These are phyloP conservation scores for Papilio demoleus DNA, from an alignment of 2,888 invertebrate genomes.

Conservation along the genomic window DNA sequence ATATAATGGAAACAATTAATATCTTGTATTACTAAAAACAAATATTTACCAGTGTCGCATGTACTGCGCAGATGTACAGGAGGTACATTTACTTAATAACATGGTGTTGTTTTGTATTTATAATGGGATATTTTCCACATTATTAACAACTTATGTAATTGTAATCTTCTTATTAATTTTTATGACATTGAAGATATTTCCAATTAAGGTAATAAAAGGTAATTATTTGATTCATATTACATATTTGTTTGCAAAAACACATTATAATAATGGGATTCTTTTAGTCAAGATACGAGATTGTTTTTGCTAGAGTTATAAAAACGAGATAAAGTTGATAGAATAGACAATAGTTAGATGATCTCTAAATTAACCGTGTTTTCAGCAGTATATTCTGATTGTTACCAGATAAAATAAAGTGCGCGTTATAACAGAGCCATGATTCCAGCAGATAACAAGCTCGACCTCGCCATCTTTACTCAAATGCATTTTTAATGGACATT, in stretches of 20 bases:
- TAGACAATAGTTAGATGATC: neutral
- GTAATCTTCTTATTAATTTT: constrained; percentile 27
- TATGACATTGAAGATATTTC: constrained; percentile 27
- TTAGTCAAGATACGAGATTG: neutral
- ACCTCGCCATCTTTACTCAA: neutral
- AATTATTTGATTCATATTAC: neutral
- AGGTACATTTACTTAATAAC: constrained; percentile 20
- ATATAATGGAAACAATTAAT: neutral
- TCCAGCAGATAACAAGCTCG: neutral
- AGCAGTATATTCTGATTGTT: neutral
- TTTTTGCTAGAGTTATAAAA: neutral
- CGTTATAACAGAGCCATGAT: neutral
- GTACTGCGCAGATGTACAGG: constrained; percentile 19
- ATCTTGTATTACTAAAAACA: neutral
- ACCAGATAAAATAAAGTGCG: neutral
- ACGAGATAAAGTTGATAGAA: neutral
- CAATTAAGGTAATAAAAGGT: neutral
- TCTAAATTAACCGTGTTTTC: neutral
- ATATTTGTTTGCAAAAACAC: neutral
- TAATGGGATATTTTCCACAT: constrained; percentile 33
- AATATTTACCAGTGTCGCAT: constrained; percentile 1
- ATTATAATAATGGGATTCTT: neutral
- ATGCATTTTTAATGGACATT: constrained; percentile 7
- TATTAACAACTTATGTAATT: neutral
- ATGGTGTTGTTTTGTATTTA: constrained; percentile 38